phyloP scores from a whole-genome alignment of 2,113 vertebrate species.

The Tiliqua scincoides region DNA sequence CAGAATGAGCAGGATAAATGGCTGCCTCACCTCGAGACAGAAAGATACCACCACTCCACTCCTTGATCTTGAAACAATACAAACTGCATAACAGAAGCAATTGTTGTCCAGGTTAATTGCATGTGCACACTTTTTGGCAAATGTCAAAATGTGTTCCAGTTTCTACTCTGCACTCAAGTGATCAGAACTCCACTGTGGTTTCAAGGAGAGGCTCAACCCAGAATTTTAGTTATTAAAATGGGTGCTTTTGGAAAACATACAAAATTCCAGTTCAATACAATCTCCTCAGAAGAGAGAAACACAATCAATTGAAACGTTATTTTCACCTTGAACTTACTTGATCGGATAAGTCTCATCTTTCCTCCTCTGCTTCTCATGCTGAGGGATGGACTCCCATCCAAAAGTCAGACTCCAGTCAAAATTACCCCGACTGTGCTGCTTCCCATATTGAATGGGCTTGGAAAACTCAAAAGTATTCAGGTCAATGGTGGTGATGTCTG shows the following conservation, averaged over 20 bases:
- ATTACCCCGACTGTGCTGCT: constrained; percentile 89
- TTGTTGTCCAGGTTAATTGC: neutral
- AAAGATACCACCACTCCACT: no score
- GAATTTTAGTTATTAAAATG: neutral
- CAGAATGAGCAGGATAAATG: neutral
- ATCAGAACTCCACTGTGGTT: neutral
- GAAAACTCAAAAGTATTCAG: constrained; percentile 89
- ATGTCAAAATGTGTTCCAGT: neutral
- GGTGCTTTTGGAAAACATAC: neutral
- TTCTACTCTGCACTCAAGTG: neutral
- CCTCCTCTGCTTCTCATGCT: constrained; percentile 79
- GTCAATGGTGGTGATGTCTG: constrained; percentile 92
- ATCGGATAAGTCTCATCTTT: constrained; percentile 94
- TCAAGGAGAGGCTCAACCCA: neutral
- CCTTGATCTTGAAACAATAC: neutral
- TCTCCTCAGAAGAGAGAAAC: neutral
- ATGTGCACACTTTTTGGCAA: neutral
- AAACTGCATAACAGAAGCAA: no score
- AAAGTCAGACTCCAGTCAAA: constrained; percentile 96
- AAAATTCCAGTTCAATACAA: neutral
- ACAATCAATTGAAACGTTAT: neutral
- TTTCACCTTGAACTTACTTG: constrained; percentile 80
- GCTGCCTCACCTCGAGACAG: neutral
- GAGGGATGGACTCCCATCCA: constrained; percentile 88
- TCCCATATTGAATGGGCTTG: constrained; percentile 80